phyloP scores from a whole-genome alignment of 2,113 vertebrate genomes.

The Myanophis thanlyinensis region DNA sequence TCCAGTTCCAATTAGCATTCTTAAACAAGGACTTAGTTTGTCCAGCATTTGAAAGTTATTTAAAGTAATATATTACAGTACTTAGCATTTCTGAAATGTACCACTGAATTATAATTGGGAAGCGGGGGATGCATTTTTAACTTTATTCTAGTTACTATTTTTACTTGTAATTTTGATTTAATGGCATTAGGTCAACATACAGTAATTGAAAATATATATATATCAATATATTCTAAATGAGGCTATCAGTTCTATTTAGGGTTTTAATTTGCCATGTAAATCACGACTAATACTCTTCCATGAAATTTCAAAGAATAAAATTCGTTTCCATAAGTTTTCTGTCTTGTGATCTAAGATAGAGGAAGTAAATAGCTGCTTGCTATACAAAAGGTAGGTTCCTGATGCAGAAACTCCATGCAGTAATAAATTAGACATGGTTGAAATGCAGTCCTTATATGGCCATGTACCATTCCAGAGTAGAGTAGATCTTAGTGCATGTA shows the following conservation, averaged over 20 bases:
- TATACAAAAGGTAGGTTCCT: neutral
- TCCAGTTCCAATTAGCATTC: neutral
- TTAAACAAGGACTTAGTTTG: neutral
- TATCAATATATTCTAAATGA: neutral
- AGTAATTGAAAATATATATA: neutral
- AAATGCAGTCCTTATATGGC: neutral
- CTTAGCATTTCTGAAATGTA: neutral
- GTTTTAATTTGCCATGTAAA: neutral
- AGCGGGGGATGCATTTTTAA: neutral
- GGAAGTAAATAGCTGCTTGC: neutral
- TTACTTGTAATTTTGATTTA: neutral
- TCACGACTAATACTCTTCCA: neutral
- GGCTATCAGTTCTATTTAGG: neutral
- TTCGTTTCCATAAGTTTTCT: neutral
- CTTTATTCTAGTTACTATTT: neutral
- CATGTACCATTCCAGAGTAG: neutral
- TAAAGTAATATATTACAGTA: conserved; percentile 28
- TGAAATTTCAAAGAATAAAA: neutral
- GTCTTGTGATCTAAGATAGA: neutral
- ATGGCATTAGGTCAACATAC: neutral
- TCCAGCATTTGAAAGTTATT: neutral
- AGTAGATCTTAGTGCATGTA: neutral
- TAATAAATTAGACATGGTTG: neutral
- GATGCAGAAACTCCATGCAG: neutral
- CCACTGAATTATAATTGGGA: neutral